phyloP scores from a whole-genome alignment of 2,113 vertebrate genomes.

The Psophia crepitans region DNA sequence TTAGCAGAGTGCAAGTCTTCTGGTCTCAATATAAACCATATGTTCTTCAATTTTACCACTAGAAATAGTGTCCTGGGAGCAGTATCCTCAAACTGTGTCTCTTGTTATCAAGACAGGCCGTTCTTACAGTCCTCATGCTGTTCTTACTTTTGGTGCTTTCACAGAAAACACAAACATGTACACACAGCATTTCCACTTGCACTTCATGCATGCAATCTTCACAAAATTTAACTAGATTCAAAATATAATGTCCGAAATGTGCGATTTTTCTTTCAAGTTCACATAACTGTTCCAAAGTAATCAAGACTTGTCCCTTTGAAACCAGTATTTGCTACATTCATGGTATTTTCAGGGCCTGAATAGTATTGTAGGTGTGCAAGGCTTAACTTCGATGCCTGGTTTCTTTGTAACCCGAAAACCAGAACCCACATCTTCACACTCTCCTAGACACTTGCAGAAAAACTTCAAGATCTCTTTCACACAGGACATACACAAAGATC shows the following conservation, averaged over 20 bases:
- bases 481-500: not conserved
- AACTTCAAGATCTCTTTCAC: not conserved
- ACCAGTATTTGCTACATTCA: not conserved
- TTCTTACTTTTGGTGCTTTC: not conserved
- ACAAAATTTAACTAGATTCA: not conserved
- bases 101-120: not conserved
- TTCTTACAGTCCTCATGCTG: not conserved
- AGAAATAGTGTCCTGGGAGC: not conserved
- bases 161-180: accelerated
- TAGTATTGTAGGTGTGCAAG: not conserved
- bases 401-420: not conserved
- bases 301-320: not conserved
- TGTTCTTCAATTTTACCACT: not conserved
- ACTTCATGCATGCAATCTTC: not conserved
- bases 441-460: not conserved
- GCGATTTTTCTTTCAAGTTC: not conserved
- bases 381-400: not conserved
- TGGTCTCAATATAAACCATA: accelerated
- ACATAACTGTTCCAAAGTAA: not conserved
- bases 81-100: not conserved
- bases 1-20: not conserved
- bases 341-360: not conserved
- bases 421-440: not conserved
- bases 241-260: not conserved
- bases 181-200: not conserved